Conservation (phyloP, 64 coral and sea anemone species). For the Catalaphyllia jardinei region DNA sequence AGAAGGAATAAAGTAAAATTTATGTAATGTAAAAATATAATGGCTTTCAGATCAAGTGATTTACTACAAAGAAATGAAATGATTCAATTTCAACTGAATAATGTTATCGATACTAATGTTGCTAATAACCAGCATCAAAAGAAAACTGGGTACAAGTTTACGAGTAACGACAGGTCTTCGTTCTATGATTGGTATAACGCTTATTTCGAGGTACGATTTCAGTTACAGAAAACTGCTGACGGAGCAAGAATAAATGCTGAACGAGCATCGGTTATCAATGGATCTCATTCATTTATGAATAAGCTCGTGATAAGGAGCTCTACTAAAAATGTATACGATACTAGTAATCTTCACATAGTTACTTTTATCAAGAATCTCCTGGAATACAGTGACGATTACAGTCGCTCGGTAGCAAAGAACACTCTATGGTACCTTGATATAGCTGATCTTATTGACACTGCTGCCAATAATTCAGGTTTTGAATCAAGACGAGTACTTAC, state of each 20-base stretch:
- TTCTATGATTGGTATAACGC: background rate
- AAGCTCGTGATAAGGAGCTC: background rate
- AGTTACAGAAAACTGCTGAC: background rate
- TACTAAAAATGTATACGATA: too few species aligned
- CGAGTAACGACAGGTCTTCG: background rate
- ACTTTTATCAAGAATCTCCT: background rate
- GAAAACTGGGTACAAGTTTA: constrained; percentile 6
- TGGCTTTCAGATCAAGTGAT: constrained; percentile 20
- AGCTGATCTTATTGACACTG: background rate
- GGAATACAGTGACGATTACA: background rate
- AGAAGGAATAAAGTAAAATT: background rate
- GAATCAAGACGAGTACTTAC: background rate
- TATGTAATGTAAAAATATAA: background rate
- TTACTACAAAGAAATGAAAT: background rate
- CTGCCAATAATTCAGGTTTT: background rate
- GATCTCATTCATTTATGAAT: background rate
- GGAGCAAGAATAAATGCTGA: background rate
- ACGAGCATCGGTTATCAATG: background rate
- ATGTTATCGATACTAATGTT: background rate
- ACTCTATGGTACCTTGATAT: background rate
- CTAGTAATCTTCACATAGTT: background rate
- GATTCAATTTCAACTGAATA: background rate
- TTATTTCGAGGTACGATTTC: background rate
- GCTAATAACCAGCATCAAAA: background rate
- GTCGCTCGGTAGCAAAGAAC: background rate